Percentiles rank a stretch among this genome's conserved stretches.
phyloP scores from a whole-genome alignment of 2,113 vertebrate genomes.

The Rutilus rutilus region DNA sequence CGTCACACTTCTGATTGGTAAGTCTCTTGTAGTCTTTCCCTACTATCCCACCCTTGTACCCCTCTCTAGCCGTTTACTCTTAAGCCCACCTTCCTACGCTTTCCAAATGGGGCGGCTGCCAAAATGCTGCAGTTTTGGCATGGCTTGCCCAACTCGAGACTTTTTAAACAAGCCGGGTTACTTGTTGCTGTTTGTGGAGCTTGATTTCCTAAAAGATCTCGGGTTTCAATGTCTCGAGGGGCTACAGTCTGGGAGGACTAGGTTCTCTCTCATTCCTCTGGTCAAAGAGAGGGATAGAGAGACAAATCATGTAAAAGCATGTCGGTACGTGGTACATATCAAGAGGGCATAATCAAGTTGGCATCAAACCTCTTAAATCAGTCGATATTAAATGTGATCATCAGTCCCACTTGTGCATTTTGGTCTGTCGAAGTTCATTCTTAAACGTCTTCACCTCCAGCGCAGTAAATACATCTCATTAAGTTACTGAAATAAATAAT shows the following conservation, averaged over 20 bases:
- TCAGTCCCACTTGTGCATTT: background rate
- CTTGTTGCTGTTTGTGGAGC: constrained; percentile 47
- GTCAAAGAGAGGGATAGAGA: background rate
- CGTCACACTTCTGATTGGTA: constrained; percentile 58
- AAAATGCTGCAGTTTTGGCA: constrained; percentile 38
- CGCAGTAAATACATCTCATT: background rate
- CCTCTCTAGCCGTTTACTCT: background rate
- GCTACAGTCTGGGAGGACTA: background rate
- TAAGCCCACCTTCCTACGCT: constrained; percentile 11
- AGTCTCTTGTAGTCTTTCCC: constrained; percentile 13
- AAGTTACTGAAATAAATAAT: background rate
- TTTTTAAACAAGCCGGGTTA: background rate
- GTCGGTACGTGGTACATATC: background rate
- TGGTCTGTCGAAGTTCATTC: background rate
- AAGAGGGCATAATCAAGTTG: background rate
- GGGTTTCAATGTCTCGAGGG: constrained; percentile 11
- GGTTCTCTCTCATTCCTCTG: background rate
- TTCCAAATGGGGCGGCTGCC: constrained; percentile 30
- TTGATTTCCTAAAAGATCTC: constrained; percentile 33
- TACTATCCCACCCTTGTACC: background rate
- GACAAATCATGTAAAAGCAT: too few relatives aligned
- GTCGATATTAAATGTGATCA: background rate
- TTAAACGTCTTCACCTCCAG: background rate
- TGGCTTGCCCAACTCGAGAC: constrained; percentile 39
- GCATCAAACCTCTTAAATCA: background rate